phyloP scores from a whole-genome alignment of 2,113 vertebrate genomes.

The Cariama cristata region DNA sequence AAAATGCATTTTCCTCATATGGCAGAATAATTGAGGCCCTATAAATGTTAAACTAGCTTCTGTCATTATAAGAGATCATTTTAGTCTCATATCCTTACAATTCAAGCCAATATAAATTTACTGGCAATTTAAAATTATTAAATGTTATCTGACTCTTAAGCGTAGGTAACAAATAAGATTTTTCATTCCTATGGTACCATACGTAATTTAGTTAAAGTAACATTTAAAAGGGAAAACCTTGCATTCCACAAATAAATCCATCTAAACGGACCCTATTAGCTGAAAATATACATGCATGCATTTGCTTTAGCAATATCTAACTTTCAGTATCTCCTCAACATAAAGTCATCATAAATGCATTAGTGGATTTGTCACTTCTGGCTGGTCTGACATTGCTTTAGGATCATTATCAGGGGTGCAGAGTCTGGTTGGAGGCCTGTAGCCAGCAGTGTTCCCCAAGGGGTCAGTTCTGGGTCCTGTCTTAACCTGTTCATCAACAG shows the following conservation, averaged over 20 bases:
- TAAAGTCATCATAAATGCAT: not conserved
- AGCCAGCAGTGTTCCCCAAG: too few species aligned
- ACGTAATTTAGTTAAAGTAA: conserved; percentile 11
- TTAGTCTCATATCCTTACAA: conserved; percentile 10
- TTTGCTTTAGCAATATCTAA: not conserved
- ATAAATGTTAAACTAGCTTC: not conserved
- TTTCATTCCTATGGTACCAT: not conserved
- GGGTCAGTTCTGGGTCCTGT: too few species aligned
- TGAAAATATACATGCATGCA: not conserved
- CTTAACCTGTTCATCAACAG: too few species aligned
- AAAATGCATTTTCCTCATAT: conserved; percentile 19
- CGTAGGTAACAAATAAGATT: not conserved
- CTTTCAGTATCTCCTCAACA: not conserved
- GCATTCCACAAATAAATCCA: not conserved
- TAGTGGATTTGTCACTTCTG: not conserved
- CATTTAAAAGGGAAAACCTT: not conserved
- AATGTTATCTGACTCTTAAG: not conserved
- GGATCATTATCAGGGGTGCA: too few species aligned
- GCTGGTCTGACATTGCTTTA: not conserved
- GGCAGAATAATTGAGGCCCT: conserved; percentile 1
- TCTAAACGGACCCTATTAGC: not conserved
- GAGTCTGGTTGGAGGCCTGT: too few species aligned
- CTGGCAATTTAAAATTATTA: conserved; percentile 28
- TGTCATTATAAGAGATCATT: conserved; percentile 11
- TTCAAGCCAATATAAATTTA: conserved; percentile 18